Evolutionary conservation across 2,113 vertebrate genomes (phyloP), one percentile per base, ranked within the genome.

Genomic region (Polypterus senegalus): DNA sequence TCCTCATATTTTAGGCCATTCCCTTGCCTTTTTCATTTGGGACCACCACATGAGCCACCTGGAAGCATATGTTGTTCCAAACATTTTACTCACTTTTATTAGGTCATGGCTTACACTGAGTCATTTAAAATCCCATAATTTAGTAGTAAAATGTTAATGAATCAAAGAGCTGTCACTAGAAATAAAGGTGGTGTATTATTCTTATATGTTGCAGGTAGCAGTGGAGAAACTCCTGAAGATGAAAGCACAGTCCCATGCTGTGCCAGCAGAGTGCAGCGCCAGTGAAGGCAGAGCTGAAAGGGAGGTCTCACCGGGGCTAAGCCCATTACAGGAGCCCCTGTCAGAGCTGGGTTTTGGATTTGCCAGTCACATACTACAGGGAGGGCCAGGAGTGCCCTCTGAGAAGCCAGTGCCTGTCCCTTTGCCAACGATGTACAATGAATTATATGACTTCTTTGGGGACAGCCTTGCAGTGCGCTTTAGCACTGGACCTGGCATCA

Each of bases 391-490:
- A 27, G 83, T 58, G 64, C 77, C 69, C 27, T 83, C 79, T 63
- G 80, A 84, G 44, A 72, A 80, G 47, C 82, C 84, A 54, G 79
- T 82, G 0, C 66, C 83, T 0, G 83, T 88, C 5, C 79, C 88
- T 3, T 79, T 93, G 1, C 84, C 86, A 0, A 86, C 77, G 60
- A 90, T 90, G 80, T 97, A 97, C 74, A 77, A 79, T 0, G 90
- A 97, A 74, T 86, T 97, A 2, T 97, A 97, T 65, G 86, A 83
- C 11, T 95, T 95, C 66, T 97, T 97, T 2, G 92, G 93, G 0
- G 92, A 97, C 79, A 95, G 92, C 67, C 48, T 97, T 64, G 90
- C 92, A 1, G 82, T 88, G 4, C 80, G 92, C 47, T 94, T 97
- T 0, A 93, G 92, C 52, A 94, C 91, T 0, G 91, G 87, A 0